A percentile compares a stretch with the other conserved stretches of the same genome.
phyloP scores from a whole-genome alignment of 2,797 vertebrate genomes.

The Morelia viridis region DNA sequence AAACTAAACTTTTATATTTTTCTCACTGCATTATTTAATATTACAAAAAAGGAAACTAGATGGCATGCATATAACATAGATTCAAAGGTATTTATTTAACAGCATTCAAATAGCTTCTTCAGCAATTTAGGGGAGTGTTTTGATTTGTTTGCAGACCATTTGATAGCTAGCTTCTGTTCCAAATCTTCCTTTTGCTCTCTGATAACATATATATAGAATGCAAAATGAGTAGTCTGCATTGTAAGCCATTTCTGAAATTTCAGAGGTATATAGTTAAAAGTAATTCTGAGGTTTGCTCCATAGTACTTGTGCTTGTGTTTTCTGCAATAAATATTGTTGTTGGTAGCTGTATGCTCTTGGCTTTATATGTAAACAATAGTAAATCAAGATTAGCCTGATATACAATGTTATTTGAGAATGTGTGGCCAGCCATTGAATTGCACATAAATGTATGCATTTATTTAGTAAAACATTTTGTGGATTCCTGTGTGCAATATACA shows the following conservation, averaged over 20 bases:
- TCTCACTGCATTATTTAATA: not conserved
- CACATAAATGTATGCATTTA: not conserved
- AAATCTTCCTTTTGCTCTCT: not conserved
- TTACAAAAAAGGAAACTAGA: not conserved
- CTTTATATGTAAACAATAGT: not conserved
- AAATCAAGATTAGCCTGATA: not conserved
- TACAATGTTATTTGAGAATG: not conserved
- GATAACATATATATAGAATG: not conserved
- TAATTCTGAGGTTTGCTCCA: not conserved
- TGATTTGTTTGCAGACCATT: not conserved
- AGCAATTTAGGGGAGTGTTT: not conserved
- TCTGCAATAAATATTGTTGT: not conserved
- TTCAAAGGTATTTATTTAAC: not conserved
- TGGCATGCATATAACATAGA: not conserved
- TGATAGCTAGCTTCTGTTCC: constrained; percentile 1
- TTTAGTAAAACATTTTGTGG: not conserved
- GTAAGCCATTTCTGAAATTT: not conserved
- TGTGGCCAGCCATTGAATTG: not conserved
- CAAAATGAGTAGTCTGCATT: not conserved
- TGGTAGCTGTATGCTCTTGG: not conserved
- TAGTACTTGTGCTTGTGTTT: not conserved
- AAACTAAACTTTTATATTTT: not conserved
- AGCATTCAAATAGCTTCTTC: not conserved
- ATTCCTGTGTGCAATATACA: not conserved
- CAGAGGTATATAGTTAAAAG: not conserved